Conservation (phyloP, 1,140 invertebrate genomes). For the Hermetia illucens region DNA sequence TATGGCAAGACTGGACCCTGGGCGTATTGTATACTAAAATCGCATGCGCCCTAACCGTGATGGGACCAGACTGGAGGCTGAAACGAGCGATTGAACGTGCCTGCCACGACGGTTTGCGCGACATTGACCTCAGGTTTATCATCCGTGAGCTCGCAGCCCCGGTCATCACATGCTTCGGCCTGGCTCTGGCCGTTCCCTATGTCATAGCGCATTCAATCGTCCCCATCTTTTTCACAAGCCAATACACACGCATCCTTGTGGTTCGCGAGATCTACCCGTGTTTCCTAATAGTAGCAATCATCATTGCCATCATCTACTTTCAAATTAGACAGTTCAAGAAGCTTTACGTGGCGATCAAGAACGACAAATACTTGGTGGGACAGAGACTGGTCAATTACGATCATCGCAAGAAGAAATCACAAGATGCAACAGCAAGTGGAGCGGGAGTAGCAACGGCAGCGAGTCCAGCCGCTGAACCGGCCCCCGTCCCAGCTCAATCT, state of each 20-base stretch:
- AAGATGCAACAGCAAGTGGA: constrained; percentile 29
- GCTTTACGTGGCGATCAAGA: constrained; percentile 96
- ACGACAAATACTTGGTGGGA: constrained; percentile 96
- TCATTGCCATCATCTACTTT: constrained; percentile 54
- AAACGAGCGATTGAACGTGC: constrained; percentile 82
- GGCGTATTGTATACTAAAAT: constrained; percentile 97
- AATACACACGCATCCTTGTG: constrained; percentile 61
- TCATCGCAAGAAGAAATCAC: constrained; percentile 50
- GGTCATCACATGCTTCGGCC: constrained; percentile 71
- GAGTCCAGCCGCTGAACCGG: too few species aligned
- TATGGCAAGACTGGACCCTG: constrained; percentile 95
- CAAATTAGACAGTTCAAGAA: constrained; percentile 80
- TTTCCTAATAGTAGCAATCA: constrained; percentile 53
- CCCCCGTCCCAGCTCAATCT: too few species aligned
- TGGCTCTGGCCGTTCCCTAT: constrained; percentile 82
- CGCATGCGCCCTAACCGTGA: constrained; percentile 90
- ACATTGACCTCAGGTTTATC: constrained; percentile 82
- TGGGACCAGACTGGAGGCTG: constrained; percentile 93
- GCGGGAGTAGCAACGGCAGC: constrained; percentile 2
- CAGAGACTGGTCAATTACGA: constrained; percentile 92
- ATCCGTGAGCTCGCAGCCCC: constrained; percentile 75
- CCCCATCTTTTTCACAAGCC: constrained; percentile 59
- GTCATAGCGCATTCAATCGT: constrained; percentile 69
- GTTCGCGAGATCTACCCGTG: constrained; percentile 85
- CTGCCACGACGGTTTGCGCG: constrained; percentile 77